These are phyloP conservation scores for Meloidogyne floridensis DNA, from an alignment of 1,140 invertebrate genomes.

Conservation along the genomic window DNA sequence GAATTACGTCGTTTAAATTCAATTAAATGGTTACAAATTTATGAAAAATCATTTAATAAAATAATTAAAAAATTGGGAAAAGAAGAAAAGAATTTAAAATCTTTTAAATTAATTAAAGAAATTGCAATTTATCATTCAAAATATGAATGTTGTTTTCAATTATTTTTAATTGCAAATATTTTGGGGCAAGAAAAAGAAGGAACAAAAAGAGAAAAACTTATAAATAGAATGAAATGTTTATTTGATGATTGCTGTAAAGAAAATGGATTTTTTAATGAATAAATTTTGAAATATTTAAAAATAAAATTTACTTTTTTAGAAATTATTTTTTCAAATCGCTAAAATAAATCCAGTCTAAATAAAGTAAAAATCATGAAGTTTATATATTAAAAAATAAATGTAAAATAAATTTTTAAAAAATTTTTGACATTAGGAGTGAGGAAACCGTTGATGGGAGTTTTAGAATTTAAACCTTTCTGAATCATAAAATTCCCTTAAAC, in stretches of 20 bases:
- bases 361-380: too few species aligned
- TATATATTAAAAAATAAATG: too few species aligned
- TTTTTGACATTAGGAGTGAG: too few species aligned
- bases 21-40: constrained; percentile 19
- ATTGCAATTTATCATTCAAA: constrained; percentile 10
- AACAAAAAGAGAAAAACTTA: constrained; percentile 11
- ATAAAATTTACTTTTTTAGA: too few species aligned
- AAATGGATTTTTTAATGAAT: not conserved
- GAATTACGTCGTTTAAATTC: constrained; percentile 13
- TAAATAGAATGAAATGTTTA: constrained; percentile 14
- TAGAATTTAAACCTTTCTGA: too few species aligned
- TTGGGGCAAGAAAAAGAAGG: constrained; percentile 11
- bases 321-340: too few species aligned
- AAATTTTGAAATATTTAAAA: not conserved
- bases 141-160: constrained; percentile 24
- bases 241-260: constrained; percentile 20
- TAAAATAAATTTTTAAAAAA: too few species aligned
- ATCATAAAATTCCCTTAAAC: too few species aligned
- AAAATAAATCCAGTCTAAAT: too few species aligned
- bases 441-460: too few species aligned
- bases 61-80: constrained; percentile 10
- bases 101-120: constrained; percentile 20
- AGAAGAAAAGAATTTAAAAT: not conserved
- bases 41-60: constrained; percentile 7
- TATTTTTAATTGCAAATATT: constrained; percentile 28